phyloP scores from a whole-genome alignment of 2,797 vertebrate genomes.

The Carduelis carduelis region DNA sequence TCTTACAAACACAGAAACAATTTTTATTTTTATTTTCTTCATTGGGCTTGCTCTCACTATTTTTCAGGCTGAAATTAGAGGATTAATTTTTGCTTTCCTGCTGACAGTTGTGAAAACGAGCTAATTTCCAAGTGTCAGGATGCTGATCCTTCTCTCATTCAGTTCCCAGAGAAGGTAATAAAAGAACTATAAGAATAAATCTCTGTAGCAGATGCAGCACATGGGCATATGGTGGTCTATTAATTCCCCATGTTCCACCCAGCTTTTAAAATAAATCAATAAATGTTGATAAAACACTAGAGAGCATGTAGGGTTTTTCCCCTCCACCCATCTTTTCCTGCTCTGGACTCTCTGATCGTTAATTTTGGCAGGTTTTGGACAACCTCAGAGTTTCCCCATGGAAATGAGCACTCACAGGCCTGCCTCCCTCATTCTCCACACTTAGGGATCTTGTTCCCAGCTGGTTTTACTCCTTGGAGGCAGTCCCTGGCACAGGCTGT shows the following conservation, averaged over 20 bases:
- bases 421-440: not conserved
- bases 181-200: constrained; percentile 4
- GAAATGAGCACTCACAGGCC: not conserved
- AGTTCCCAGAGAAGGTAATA: constrained; percentile 8
- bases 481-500: not conserved
- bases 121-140: constrained; percentile 40
- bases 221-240: not conserved
- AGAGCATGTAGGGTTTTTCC: not conserved
- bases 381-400: not conserved
- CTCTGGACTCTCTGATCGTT: fast-evolving
- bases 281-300: constrained; percentile 1
- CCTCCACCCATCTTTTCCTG: not conserved
- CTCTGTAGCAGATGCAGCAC: constrained; percentile 10
- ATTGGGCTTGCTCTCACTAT: not conserved
- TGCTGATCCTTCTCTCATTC: not conserved
- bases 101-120: not conserved
- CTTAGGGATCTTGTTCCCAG: not conserved
- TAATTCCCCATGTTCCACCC: not conserved
- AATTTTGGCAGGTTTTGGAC: not conserved
- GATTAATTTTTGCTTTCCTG: constrained; percentile 24
- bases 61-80: constrained; percentile 21
- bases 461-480: not conserved
- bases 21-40: not conserved
- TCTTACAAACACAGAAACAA: not conserved
- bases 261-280: constrained; percentile 3